These are phyloP conservation scores for Abrostola tripartita DNA, from an alignment of 2,888 invertebrate genomes.

Conservation along the genomic window DNA sequence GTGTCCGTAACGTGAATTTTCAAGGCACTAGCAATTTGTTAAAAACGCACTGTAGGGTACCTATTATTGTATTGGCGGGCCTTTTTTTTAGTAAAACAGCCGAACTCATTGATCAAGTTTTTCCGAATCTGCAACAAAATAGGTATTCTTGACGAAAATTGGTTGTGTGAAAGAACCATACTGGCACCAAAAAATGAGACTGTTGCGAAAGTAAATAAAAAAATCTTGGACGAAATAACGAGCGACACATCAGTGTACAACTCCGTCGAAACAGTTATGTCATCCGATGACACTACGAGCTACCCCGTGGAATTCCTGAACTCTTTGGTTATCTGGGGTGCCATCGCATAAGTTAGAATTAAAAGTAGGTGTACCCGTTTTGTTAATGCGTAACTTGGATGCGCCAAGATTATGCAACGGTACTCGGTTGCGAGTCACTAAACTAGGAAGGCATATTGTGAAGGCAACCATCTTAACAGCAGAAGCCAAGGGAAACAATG, in stretches of 20 bases:
- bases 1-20: no score
- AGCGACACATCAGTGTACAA: slow-evolving; percentile 38
- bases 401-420: slow-evolving; percentile 51
- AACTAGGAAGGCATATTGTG: no score
- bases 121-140: slow-evolving; percentile 50
- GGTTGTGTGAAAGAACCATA: slow-evolving; percentile 52
- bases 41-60: no score
- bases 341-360: slow-evolving; percentile 24
- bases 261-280: slow-evolving; percentile 51
- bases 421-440: no score
- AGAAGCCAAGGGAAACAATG: slow-evolving; percentile 51
- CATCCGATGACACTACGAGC: slow-evolving; percentile 21
- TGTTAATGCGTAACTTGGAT: slow-evolving; percentile 49
- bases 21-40: no score
- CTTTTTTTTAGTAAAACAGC: no score
- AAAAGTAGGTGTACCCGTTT: slow-evolving; percentile 45
- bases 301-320: slow-evolving; percentile 57
- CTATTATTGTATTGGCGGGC: no score
- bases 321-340: slow-evolving; percentile 52
- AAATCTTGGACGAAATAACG: slow-evolving; percentile 45
- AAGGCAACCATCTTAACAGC: slow-evolving; percentile 55
- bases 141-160: slow-evolving; percentile 47
- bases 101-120: no score
- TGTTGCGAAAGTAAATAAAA: slow-evolving; percentile 54
- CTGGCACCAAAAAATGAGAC: slow-evolving; percentile 53